Evolutionary conservation across 2,113 vertebrate species (phyloP).

Genomic region (Butastur rufipennis): DNA sequence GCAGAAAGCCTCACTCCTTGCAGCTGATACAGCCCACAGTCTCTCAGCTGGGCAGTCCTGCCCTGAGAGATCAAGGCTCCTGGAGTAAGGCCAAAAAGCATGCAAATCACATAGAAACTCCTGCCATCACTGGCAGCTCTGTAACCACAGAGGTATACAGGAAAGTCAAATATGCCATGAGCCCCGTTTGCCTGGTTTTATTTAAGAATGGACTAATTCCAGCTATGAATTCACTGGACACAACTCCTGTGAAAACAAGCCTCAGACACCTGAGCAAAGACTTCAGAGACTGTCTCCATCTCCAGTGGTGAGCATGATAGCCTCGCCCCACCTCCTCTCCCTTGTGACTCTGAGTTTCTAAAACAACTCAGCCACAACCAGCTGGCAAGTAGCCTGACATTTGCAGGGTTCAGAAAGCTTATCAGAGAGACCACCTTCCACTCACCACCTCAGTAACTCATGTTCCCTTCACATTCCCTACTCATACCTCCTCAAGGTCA

Average conservation of each 20-base stretch:
- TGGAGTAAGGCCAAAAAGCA: not conserved
- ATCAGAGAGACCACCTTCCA: constrained; percentile 21
- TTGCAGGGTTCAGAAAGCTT: constrained; percentile 5
- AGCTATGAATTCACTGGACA: not conserved
- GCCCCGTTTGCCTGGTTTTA: not conserved
- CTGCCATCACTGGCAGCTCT: not conserved
- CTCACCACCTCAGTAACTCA: not conserved
- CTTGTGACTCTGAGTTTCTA: not conserved
- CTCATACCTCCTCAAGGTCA: constrained; percentile 15
- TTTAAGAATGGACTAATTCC: not conserved
- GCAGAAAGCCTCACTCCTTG: not conserved
- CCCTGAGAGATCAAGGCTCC: not conserved
- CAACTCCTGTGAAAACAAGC: not conserved
- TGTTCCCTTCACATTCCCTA: not conserved
- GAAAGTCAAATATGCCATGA: not conserved
- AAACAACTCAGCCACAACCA: not conserved
- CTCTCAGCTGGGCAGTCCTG: not conserved
- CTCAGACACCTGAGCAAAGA: not conserved
- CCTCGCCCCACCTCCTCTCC: not conserved
- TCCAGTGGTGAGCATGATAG: not conserved
- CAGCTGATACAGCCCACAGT: not conserved
- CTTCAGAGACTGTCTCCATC: not conserved
- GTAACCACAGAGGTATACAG: not conserved
- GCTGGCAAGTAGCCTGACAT: constrained; percentile 25
- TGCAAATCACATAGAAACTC: not conserved